phyloP scores from a whole-genome alignment of 2,888 invertebrate species.

The Ichneumoninae sp. region DNA sequence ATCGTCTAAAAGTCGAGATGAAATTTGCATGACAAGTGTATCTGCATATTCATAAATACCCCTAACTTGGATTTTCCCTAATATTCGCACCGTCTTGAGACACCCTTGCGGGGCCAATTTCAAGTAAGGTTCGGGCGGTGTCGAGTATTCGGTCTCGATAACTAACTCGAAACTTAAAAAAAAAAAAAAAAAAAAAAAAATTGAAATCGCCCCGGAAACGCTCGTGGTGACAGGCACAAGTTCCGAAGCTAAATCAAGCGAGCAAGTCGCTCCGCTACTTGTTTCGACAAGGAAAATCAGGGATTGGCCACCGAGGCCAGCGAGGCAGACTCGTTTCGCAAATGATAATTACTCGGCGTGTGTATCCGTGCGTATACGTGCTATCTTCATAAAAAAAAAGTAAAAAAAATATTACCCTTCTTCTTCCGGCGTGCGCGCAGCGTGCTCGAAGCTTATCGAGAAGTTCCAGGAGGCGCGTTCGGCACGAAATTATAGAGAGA shows the following conservation, averaged over 20 bases:
- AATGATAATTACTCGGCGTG: conserved; percentile 63
- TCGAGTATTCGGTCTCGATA: neutral
- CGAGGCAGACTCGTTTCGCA: conserved; percentile 55
- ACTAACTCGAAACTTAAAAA: neutral
- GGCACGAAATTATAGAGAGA: conserved; percentile 63
- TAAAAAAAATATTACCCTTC: conserved; percentile 9
- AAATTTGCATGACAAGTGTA: too few relatives aligned
- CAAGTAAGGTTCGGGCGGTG: neutral
- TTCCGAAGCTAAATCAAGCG: neutral
- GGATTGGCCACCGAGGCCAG: neutral
- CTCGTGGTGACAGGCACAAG: neutral
- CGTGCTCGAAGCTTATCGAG: conserved; percentile 43
- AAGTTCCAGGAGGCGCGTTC: conserved; percentile 50
- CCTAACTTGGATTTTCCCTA: too few relatives aligned
- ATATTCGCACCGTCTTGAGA: neutral
- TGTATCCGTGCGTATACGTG: conserved; percentile 55
- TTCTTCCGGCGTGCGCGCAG: conserved; percentile 42
- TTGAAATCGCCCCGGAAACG: neutral
- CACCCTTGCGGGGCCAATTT: neutral
- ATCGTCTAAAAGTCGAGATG: too few relatives aligned
- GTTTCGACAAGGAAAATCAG: neutral
- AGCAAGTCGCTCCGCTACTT: neutral
- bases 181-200: neutral
- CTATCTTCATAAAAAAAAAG: neutral
- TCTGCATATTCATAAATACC: too few relatives aligned